Evolutionary conservation across 2,113 vertebrate genomes (phyloP).

Genomic region (Rhombomys opimus): DNA sequence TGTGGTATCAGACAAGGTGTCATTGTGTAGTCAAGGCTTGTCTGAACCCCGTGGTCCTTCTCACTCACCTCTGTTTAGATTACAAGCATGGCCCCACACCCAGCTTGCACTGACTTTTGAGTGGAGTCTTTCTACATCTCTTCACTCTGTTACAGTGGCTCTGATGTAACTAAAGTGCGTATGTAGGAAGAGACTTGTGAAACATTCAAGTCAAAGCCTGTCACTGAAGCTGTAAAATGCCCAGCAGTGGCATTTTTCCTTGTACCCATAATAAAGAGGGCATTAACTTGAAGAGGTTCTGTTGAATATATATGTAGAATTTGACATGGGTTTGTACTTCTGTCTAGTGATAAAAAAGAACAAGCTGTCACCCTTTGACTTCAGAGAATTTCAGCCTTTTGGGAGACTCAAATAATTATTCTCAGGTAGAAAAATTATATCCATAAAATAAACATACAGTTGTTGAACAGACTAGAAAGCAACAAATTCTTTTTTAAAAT

Average conservation of each 20-base stretch:
- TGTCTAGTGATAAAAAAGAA: background rate
- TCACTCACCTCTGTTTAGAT: background rate
- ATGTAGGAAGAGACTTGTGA: background rate
- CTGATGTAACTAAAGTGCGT: conserved; percentile 23
- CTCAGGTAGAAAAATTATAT: background rate
- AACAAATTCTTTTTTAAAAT: background rate
- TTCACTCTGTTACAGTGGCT: background rate
- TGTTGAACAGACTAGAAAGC: background rate
- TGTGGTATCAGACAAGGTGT: background rate
- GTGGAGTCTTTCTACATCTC: background rate
- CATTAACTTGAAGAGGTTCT: background rate
- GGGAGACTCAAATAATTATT: background rate
- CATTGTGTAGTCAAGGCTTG: background rate
- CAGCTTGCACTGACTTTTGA: background rate
- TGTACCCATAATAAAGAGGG: background rate
- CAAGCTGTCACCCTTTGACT: background rate
- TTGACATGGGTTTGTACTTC: background rate
- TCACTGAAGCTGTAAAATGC: background rate
- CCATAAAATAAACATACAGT: background rate
- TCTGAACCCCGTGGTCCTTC: background rate
- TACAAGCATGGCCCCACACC: background rate
- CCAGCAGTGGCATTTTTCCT: background rate
- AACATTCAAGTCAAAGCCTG: background rate
- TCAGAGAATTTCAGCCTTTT: background rate
- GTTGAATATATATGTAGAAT: background rate